Percentiles rank a stretch among this genome's conserved stretches.
These are phyloP conservation scores for Bradypodion ventrale DNA, from an alignment of 2,797 vertebrate genomes.

Conservation along the genomic window DNA sequence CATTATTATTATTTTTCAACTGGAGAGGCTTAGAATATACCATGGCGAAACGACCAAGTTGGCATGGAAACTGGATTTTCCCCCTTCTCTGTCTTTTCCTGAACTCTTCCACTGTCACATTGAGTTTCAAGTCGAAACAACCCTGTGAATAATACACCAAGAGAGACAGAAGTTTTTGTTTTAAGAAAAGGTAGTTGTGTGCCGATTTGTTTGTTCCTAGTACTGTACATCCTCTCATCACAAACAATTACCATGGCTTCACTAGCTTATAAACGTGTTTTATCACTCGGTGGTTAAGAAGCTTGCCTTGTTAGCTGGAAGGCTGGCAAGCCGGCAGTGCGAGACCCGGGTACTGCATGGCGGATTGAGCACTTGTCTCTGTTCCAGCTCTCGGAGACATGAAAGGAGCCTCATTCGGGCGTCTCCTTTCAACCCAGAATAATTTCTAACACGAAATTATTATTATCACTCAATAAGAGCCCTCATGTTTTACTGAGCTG, in stretches of 20 bases:
- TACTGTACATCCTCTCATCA: background rate
- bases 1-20: background rate
- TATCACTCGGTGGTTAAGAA: too few relatives aligned
- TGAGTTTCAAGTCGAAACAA: slow-evolving; percentile 28
- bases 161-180: background rate
- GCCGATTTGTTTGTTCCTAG: background rate
- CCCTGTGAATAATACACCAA: slow-evolving; percentile 20
- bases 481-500: too few relatives aligned
- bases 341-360: too few relatives aligned
- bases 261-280: background rate
- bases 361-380: too few relatives aligned
- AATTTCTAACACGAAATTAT: too few relatives aligned
- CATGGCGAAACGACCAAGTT: slow-evolving; percentile 15
- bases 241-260: background rate
- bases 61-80: slow-evolving; percentile 37
- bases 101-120: slow-evolving; percentile 8
- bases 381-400: too few relatives aligned
- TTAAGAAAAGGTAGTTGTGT: too few relatives aligned
- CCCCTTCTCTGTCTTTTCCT: slow-evolving; percentile 8
- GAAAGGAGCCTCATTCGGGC: too few relatives aligned
- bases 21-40: slow-evolving; percentile 13
- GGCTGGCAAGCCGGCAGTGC: too few relatives aligned
- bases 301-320: too few relatives aligned
- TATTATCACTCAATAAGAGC: too few relatives aligned
- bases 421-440: too few relatives aligned